A percentile compares a stretch with the other conserved stretches of the same genome.
phyloP scores from a whole-genome alignment of 1,140 invertebrate genomes.

The Drosophila oshimai region DNA sequence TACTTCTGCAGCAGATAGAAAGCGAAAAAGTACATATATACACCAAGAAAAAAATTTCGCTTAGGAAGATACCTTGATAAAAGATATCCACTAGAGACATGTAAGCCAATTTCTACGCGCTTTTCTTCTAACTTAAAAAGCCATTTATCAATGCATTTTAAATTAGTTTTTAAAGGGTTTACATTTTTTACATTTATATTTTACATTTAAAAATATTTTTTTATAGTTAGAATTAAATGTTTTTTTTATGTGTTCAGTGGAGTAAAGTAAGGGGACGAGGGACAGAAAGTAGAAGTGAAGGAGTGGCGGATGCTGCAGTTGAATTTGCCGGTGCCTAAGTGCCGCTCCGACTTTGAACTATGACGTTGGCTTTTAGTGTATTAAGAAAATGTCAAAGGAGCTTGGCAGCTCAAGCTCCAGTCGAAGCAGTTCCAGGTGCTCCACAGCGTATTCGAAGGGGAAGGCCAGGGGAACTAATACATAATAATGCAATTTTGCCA shows the following conservation, averaged over 20 bases:
- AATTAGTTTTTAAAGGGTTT: background rate
- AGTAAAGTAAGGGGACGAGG: background rate
- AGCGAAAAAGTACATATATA: background rate
- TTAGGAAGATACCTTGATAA: too few species aligned
- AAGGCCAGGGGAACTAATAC: conserved; percentile 44
- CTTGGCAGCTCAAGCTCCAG: conserved; percentile 14
- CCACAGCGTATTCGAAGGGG: background rate
- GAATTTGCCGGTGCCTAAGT: conserved; percentile 60
- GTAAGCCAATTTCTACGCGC: too few species aligned
- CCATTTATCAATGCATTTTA: too few species aligned
- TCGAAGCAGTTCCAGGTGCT: conserved; percentile 37
- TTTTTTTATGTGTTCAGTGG: background rate
- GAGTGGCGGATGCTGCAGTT: conserved; percentile 51
- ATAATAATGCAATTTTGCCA: conserved; percentile 72
- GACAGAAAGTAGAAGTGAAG: background rate
- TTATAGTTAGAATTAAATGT: background rate
- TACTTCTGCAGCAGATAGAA: background rate
- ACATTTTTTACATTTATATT: background rate
- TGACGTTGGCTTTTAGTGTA: conserved; percentile 78
- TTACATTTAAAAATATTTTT: background rate
- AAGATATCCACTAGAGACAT: too few species aligned
- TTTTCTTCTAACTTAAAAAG: too few species aligned
- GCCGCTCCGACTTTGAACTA: conserved; percentile 69
- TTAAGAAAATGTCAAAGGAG: conserved; percentile 63
- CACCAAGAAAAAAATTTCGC: background rate